Percentiles rank a stretch among this genome's conserved stretches.
Evolutionary conservation across 2,888 invertebrate genomes (phyloP).

Genomic region (Sialis fuliginosa): DNA sequence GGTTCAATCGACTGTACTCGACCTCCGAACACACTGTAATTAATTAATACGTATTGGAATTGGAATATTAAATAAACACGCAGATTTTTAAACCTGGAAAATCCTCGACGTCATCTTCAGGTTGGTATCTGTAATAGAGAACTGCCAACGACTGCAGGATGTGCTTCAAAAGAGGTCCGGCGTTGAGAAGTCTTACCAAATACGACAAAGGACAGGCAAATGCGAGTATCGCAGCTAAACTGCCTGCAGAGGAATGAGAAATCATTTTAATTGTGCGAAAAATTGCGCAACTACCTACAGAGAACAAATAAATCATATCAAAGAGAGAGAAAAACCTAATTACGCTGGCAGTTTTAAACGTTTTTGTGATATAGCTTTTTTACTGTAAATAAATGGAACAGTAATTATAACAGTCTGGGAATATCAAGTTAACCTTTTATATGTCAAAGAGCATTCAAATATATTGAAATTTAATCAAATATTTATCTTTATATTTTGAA

Average conservation of each 20-base stretch:
- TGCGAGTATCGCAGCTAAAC: constrained; percentile 40
- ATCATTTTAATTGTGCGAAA: neutral
- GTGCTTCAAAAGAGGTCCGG: constrained; percentile 33
- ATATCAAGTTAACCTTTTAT: too few relatives aligned
- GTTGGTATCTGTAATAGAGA: constrained; percentile 34
- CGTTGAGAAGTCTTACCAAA: constrained; percentile 39
- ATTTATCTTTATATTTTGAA: too few relatives aligned
- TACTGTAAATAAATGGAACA: too few relatives aligned
- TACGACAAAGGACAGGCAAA: constrained; percentile 43
- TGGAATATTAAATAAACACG: neutral
- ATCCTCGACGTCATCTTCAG: constrained; percentile 33
- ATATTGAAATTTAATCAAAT: too few relatives aligned
- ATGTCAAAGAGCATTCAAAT: too few relatives aligned
- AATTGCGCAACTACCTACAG: too few relatives aligned
- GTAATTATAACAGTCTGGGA: too few relatives aligned
- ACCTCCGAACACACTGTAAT: constrained; percentile 22
- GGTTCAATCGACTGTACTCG: constrained; percentile 28
- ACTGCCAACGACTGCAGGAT: constrained; percentile 30
- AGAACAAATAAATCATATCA: too few relatives aligned
- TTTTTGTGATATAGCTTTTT: too few relatives aligned
- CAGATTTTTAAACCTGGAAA: constrained; percentile 24
- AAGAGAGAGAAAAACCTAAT: too few relatives aligned
- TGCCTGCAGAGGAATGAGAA: constrained; percentile 27
- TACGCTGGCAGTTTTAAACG: too few relatives aligned
- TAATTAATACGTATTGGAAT: neutral